phyloP scores from a whole-genome alignment of 2,113 vertebrate species.

The Orcinus orca region DNA sequence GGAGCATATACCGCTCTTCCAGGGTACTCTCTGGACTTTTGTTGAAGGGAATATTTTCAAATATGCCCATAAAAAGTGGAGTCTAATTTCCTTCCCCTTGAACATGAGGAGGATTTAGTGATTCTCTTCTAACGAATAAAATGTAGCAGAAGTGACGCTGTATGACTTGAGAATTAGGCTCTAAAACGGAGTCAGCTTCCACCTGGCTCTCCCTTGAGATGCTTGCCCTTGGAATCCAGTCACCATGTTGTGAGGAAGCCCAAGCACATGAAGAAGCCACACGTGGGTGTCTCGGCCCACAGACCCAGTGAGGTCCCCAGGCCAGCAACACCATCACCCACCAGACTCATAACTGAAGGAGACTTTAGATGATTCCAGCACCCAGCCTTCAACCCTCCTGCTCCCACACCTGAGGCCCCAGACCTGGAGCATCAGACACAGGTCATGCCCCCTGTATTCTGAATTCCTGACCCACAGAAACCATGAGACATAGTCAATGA shows the following conservation, averaged over 20 bases:
- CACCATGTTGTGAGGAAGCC: not conserved
- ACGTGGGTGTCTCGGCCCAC: not conserved
- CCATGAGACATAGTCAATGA: not conserved
- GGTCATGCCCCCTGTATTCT: not conserved
- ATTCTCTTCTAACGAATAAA: constrained; percentile 19
- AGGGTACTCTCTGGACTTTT: not conserved
- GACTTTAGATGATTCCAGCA: not conserved
- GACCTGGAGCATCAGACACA: not conserved
- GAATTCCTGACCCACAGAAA: not conserved
- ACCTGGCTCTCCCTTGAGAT: not conserved
- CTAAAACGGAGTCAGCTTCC: not conserved
- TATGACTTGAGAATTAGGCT: not conserved
- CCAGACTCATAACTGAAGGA: not conserved
- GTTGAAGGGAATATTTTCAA: not conserved
- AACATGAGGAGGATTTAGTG: not conserved
- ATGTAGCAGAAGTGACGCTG: not conserved
- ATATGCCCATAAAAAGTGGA: not conserved
- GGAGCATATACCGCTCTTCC: not conserved
- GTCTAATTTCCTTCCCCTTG: not conserved
- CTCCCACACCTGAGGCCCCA: not conserved
- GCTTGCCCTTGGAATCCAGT: not conserved
- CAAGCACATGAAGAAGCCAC: not conserved
- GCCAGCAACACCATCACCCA: not conserved
- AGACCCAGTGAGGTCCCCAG: not conserved
- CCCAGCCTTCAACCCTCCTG: not conserved